Evolutionary conservation across 2,888 invertebrate species (phyloP), one percentile per base, ranked within the genome.

Genomic region (Molorchus minor): DNA sequence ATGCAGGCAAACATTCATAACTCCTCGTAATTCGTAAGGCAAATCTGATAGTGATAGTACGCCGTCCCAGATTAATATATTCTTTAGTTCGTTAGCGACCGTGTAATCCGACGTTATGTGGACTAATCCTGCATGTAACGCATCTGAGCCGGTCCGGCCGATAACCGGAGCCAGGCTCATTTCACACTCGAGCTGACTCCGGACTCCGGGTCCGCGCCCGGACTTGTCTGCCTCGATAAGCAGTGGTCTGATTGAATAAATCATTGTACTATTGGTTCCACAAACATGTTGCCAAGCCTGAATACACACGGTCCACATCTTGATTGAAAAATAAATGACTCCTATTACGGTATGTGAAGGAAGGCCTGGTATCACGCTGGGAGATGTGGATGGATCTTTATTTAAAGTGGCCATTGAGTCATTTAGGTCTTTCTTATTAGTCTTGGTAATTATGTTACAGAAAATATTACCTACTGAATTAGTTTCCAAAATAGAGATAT

Each of bases 241-340:
- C 74, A 71, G 64, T 62, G 65, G 62, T 64, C 69, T 73, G 75
- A 75, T 75, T 75, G 74, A 74, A 75, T 75, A 73, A 73, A 75
- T 74, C 72, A 74, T 73, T 74, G 71, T 71, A 71, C 72, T 73
- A 71, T 74, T 73, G 72, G 68, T 71, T 70, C 71, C 68, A 61
- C 72, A 73, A 73, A 74, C 73, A 73, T 74, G 61, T 56, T 62
- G 56, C 58, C 64, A 55, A 59, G 62, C 64, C 61, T 55, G 52
- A 55, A 43, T 65, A 57, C 62, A 41, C 61, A 69, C 63, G 61
- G 63, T 63, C 67, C 59, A 64, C 52, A 54, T 53, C 57, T 65
- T 60, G 65, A 71, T 70, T 67, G 64, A 62, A 68, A 70, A 70
- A 71, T 68, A 68, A 71, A 70, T 64, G 64, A 67, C 64, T 58